phyloP scores from a whole-genome alignment of 2,888 invertebrate species.

The Ormyrus thymus region DNA sequence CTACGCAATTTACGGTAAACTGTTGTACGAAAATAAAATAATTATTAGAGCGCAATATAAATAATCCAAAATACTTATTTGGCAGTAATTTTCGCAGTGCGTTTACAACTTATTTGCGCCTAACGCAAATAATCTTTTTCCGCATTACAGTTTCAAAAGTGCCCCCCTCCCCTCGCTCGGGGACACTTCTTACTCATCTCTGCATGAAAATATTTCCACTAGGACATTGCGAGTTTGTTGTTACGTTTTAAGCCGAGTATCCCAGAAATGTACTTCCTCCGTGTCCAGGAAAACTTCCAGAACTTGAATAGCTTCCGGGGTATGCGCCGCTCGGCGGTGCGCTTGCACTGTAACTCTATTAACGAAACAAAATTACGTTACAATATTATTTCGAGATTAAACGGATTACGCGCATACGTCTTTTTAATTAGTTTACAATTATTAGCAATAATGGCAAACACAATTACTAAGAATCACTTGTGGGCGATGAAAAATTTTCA shows the following conservation, averaged over 20 bases:
- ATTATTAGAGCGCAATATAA: slow-evolving; percentile 23
- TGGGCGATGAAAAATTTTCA: no score
- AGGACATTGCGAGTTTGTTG: slow-evolving; percentile 1
- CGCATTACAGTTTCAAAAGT: not conserved
- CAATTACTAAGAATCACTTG: no score
- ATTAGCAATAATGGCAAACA: no score
- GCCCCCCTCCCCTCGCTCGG: no score
- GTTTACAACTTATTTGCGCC: not conserved
- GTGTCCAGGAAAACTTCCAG: slow-evolving; percentile 28
- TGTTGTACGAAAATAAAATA: not conserved
- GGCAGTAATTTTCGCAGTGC: not conserved
- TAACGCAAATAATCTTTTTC: not conserved
- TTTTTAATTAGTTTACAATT: no score
- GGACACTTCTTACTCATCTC: no score
- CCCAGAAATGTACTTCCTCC: slow-evolving; percentile 54
- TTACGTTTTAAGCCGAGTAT: slow-evolving; percentile 43
- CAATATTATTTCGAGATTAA: no score
- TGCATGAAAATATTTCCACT: slow-evolving; percentile 35
- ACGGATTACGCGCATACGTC: no score
- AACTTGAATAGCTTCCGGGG: slow-evolving; percentile 41
- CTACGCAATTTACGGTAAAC: slow-evolving; percentile 3
- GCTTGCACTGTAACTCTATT: slow-evolving; percentile 34
- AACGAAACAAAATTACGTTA: not conserved
- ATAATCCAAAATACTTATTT: slow-evolving; percentile 12
- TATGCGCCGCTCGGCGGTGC: slow-evolving; percentile 39